Base-by-base conservation (phyloP, 2,888 invertebrate species). In the Linnaemya tessellans region DNA sequence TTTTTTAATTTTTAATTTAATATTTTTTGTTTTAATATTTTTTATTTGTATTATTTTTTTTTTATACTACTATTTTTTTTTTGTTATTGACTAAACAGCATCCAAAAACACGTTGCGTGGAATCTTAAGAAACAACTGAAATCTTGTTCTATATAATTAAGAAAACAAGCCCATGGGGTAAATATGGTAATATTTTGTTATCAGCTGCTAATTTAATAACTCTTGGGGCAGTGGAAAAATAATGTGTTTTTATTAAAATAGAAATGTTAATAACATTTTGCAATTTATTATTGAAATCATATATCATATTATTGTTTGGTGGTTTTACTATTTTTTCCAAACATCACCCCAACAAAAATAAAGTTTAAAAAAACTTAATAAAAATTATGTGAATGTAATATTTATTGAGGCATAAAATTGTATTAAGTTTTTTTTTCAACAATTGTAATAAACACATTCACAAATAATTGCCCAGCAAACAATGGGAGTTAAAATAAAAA, bases 391-490 rank as follows among this genome's bases (percentile, higher is more conserved):
- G 75, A 81, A 75, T 75, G 75, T 30, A 81, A 81, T 81, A 82
- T 78, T 82, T 82, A 78, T 78, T 78, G 82, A 78, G 71, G 82
- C 82, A 77, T 78, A 71, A 78, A 82, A 82, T 82, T 82, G 77
- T 60, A 71, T 82, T 82, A 82, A 43, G n/a, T 60, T 67, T 70
- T 77, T 64, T 58, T 60, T 60, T 38, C 43, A 35, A 51, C 49
- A 60, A 25, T 71, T 30, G 35, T 54, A 35, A 74, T 41, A 41
- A 64, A 41, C 20, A 60, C 30, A 41, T 4, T n/a, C 35, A 38
- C 13, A 18, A n/a, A 25, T 22, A 22, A 43, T 35, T 3, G 25
- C 60, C 78, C 65, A 80, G 58, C 49, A 25, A 65, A 58, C 49
- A 65, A 22, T 20, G n/a, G 1, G 10, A 22, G 2, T 15, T 41